Evolutionary conservation across 2,113 vertebrate genomes (phyloP).

Genomic region (Eleginops maclovinus): DNA sequence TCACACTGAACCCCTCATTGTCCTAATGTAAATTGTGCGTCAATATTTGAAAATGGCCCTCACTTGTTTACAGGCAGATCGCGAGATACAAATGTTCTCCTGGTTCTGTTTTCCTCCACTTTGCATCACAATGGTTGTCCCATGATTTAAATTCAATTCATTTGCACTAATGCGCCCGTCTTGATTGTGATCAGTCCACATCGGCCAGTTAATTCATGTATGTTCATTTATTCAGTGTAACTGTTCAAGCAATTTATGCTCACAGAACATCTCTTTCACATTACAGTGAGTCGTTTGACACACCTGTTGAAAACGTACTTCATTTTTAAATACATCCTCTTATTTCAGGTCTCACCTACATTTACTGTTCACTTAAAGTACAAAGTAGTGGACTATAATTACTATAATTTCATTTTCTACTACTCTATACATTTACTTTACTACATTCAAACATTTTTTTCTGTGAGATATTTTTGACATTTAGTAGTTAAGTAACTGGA

Average conservation of each 20-base stretch:
- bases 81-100: background rate
- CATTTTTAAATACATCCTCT: background rate
- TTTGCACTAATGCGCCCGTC: background rate
- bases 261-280: background rate
- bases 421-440: background rate
- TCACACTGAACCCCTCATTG: conserved; percentile 25
- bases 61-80: conserved; percentile 6
- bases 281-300: background rate
- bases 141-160: conserved; percentile 14
- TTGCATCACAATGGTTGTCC: background rate
- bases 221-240: background rate
- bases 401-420: background rate
- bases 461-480: background rate
- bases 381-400: background rate
- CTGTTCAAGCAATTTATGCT: background rate
- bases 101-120: background rate
- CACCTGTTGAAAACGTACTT: background rate
- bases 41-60: conserved; percentile 16
- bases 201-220: background rate
- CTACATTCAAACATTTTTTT: background rate
- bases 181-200: background rate
- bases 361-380: background rate
- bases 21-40: conserved; percentile 39
- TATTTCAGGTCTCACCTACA: background rate
- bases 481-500: background rate